A percentile compares a stretch with the other conserved stretches of the same genome.
phyloP scores from a whole-genome alignment of 2,888 invertebrate species.

The Leucozona laternaria region DNA sequence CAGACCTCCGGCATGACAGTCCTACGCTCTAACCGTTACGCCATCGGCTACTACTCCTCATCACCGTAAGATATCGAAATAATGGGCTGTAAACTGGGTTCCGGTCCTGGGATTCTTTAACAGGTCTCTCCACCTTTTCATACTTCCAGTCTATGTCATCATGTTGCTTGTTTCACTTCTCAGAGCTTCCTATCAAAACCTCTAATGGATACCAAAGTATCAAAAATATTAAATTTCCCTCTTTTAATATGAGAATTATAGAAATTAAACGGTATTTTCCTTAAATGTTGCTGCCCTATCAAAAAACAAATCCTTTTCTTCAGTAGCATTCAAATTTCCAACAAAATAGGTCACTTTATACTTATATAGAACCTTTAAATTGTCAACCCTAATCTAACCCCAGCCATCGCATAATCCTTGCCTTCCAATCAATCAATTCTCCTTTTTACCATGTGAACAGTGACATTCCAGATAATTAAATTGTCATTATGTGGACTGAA shows the following conservation, averaged over 20 bases:
- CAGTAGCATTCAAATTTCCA: not conserved
- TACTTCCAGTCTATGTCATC: too few species aligned
- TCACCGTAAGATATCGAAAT: too few species aligned
- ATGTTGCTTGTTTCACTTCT: too few species aligned
- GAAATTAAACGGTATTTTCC: not conserved
- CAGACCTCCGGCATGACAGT: too few species aligned
- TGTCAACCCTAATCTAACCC: constrained; percentile 30
- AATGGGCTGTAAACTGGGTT: too few species aligned
- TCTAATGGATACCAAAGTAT: not conserved
- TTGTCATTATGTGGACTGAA: constrained; percentile 63
- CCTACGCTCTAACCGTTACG: too few species aligned
- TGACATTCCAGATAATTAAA: constrained; percentile 71
- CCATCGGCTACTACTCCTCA: too few species aligned
- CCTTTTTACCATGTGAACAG: constrained; percentile 14
- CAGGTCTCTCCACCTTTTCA: too few species aligned
- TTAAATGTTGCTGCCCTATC: not conserved
- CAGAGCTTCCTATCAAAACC: not conserved
- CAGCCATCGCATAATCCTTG: constrained; percentile 50
- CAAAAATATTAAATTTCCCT: not conserved
- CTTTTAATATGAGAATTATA: not conserved
- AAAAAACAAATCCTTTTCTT: not conserved
- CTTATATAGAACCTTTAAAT: not conserved
- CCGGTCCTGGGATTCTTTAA: too few species aligned
- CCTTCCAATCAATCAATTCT: constrained; percentile 67
- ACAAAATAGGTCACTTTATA: constrained; percentile 1